Evolutionary conservation across 2,113 vertebrate genomes (phyloP), one percentile per base, ranked within the genome.

Genomic region (Daubentonia madagascariensis): DNA sequence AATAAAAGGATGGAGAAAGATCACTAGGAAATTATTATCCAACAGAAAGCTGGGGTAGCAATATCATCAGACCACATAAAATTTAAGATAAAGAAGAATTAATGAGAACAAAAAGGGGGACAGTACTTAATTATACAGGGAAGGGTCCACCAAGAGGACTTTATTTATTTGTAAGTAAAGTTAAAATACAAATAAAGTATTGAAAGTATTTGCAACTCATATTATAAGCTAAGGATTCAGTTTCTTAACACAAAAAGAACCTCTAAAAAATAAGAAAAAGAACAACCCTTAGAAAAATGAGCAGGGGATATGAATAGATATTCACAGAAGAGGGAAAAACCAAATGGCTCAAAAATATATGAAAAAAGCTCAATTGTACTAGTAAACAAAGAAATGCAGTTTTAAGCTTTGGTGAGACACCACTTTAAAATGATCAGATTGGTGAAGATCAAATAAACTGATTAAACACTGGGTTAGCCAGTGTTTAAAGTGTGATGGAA

Each of bases 181-280:
- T 59, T 91, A 76, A 87, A 87, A 85, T 54, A 86, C n/a, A 96
- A 96, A 80, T 73, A 79, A 75, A n/a, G 75, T 91, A 48, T 10
- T 43, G 59, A 59, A 86, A 63, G 8, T 65, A 75, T 59, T 84
- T 89, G 70, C 61, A 84, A 10, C 17, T 57, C 32, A 84, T 43
- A 48, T 30, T 63, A 45, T 40, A 73, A 73, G 16, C 57, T 85
- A 91, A 91, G 63, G 32, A 18, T n/a, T 91, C 72, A 85, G 45
- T 80, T 91, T 80, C 54, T 30, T 65, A 91, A 75, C 59, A 48
- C n/a, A 54, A 63, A 85, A 70, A 70, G 43, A 75, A 67, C 28
- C 30, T 63, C n/a, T 79, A 63, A 17, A 63, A 40, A 73, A 30
- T 90, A 86, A 73, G 61, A 90, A 90, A 85, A 65, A 57, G 18